Percentiles rank a stretch among this genome's conserved stretches.
Conservation (phyloP, 2,113 vertebrate genomes). For the Indicator indicator region DNA sequence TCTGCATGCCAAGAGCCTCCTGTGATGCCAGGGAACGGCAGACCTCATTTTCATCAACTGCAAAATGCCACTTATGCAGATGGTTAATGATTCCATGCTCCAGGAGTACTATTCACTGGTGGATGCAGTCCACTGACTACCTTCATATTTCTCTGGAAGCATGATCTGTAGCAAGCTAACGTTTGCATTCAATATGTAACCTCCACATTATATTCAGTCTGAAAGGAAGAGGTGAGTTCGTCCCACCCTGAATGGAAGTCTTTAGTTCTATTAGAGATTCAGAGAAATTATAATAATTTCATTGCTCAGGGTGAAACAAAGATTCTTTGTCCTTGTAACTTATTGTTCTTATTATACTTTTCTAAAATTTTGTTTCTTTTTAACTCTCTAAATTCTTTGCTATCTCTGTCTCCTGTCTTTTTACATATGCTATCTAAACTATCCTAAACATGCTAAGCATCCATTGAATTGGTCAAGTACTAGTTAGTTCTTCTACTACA, state of each 20-base stretch:
- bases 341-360: neutral
- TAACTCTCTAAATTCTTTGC: neutral
- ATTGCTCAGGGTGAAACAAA: neutral
- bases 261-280: neutral
- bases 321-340: accelerated
- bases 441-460: neutral
- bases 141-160: neutral
- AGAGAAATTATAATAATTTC: neutral
- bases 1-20: neutral
- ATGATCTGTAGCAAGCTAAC: neutral
- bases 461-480: neutral
- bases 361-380: neutral
- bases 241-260: neutral
- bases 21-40: neutral
- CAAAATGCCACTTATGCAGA: neutral
- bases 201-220: neutral
- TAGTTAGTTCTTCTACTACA: neutral
- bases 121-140: neutral
- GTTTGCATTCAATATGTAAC: neutral
- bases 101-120: neutral
- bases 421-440: neutral
- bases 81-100: neutral
- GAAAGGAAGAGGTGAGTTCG: neutral
- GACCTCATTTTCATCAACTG: neutral
- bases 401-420: neutral